Evolutionary conservation across 2,888 invertebrate species (phyloP).

Genomic region (Ariolimax columbianus): DNA sequence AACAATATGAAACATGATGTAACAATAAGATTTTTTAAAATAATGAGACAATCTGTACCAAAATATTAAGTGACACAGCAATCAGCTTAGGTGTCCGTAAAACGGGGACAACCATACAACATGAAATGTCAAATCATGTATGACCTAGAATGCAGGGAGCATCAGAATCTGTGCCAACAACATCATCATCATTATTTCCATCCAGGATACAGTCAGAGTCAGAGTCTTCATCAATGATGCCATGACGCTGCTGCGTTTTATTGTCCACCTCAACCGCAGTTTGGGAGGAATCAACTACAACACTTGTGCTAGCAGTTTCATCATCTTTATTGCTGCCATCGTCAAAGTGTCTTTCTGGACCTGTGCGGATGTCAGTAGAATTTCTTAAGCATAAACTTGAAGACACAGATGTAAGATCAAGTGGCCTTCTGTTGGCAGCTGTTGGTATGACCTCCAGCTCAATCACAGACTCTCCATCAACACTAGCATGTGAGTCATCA

Average conservation of each 20-base stretch:
- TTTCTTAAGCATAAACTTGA: constrained; percentile 11
- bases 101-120: background rate
- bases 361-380: background rate
- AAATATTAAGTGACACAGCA: no score
- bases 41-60: no score
- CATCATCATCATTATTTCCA: constrained; percentile 16
- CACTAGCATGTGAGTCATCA: background rate
- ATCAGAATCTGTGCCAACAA: constrained; percentile 12
- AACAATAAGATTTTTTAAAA: no score
- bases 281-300: background rate
- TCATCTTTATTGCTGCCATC: background rate
- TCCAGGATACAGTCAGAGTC: constrained; percentile 37
- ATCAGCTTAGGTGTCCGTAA: background rate
- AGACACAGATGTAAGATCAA: background rate
- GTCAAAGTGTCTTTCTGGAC: background rate
- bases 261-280: background rate
- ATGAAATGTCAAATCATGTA: constrained; percentile 38
- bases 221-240: constrained; percentile 20
- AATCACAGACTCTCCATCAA: constrained; percentile 4
- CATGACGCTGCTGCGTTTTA: background rate
- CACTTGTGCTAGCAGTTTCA: constrained; percentile 30
- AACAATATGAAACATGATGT: no score
- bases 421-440: background rate
- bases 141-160: constrained; percentile 53
- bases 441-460: background rate